These are phyloP conservation scores for Montipora efflorescens DNA, from an alignment of 64 coral and sea anemone genomes.

Conservation along the genomic window DNA sequence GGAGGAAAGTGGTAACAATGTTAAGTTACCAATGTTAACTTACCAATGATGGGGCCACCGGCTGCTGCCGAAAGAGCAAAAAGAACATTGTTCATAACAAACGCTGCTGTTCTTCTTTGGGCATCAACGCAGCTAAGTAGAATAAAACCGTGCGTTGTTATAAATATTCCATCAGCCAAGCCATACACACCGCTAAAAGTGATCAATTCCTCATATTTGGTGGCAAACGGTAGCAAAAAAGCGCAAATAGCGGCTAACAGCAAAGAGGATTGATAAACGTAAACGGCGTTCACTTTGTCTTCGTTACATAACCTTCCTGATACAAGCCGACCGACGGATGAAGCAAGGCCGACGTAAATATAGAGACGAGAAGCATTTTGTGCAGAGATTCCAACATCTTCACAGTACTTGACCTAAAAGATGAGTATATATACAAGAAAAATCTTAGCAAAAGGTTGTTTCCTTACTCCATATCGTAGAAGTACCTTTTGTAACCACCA, in stretches of 20 bases:
- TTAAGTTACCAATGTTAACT: neutral
- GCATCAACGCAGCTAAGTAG: constrained; percentile 21
- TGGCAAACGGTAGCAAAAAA: constrained; percentile 12
- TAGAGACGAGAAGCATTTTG: constrained; percentile 55
- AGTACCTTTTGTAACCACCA: too few species aligned
- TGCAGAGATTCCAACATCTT: constrained; percentile 20
- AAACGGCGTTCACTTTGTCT: neutral
- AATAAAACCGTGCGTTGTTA: constrained; percentile 16
- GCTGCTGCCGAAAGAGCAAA: neutral
- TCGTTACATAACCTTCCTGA: constrained; percentile 25
- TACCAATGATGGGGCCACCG: constrained; percentile 3
- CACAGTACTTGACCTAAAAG: constrained; percentile 39
- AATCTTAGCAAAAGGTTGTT: too few species aligned
- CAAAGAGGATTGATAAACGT: constrained; percentile 12
- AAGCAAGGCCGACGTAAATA: constrained; percentile 37
- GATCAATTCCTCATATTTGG: constrained; percentile 11
- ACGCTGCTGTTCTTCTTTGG: constrained; percentile 9
- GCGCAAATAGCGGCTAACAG: neutral
- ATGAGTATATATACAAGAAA: neutral
- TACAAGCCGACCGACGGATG: constrained; percentile 1
- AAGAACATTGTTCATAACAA: constrained; percentile 8
- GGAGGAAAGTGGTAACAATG: too few species aligned
- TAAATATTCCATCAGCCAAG: constrained; percentile 17
- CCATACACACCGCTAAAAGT: constrained; percentile 24
- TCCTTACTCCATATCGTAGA: too few species aligned